Evolutionary conservation across 2,113 vertebrate species (phyloP).

Genomic region (Ondatra zibethicus): DNA sequence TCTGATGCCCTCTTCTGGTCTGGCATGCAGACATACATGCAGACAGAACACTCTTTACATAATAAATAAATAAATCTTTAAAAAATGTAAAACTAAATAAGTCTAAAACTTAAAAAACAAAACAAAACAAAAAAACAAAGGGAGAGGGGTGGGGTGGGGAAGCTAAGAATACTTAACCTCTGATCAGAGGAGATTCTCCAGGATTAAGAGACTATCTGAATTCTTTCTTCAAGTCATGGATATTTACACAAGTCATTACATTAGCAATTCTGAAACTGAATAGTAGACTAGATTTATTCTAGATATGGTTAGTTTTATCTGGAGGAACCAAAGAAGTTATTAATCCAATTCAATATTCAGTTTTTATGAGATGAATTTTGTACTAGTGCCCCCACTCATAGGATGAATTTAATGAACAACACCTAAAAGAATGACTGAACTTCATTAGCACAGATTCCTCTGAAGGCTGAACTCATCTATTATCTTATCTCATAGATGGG

Average conservation of each 20-base stretch:
- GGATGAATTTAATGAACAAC: not conserved
- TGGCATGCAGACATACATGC: not conserved
- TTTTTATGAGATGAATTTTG: slow-evolving; percentile 14
- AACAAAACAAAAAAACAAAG: not conserved
- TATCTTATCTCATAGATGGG: not conserved
- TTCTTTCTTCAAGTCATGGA: not conserved
- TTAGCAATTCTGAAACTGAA: slow-evolving; percentile 21
- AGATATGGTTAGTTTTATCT: slow-evolving; percentile 14
- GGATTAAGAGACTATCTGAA: not conserved
- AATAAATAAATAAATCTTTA: too few species aligned
- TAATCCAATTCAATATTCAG: slow-evolving; percentile 25
- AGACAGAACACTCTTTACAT: not conserved
- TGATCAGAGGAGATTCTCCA: not conserved
- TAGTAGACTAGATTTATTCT: slow-evolving; percentile 10
- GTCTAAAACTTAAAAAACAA: not conserved
- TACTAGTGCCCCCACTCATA: slow-evolving; percentile 15
- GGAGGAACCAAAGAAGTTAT: not conserved
- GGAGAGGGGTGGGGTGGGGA: not conserved
- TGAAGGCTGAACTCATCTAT: not conserved
- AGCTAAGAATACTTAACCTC: not conserved
- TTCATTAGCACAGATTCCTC: not conserved
- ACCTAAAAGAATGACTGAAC: slow-evolving; percentile 42
- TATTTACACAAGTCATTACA: not conserved
- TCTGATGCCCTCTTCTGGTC: too few species aligned
- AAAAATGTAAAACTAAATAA: too few species aligned